A percentile compares a stretch with the other conserved stretches of the same genome.
phyloP scores from a whole-genome alignment of 2,113 vertebrate species.

The Lipotes vexillifer region DNA sequence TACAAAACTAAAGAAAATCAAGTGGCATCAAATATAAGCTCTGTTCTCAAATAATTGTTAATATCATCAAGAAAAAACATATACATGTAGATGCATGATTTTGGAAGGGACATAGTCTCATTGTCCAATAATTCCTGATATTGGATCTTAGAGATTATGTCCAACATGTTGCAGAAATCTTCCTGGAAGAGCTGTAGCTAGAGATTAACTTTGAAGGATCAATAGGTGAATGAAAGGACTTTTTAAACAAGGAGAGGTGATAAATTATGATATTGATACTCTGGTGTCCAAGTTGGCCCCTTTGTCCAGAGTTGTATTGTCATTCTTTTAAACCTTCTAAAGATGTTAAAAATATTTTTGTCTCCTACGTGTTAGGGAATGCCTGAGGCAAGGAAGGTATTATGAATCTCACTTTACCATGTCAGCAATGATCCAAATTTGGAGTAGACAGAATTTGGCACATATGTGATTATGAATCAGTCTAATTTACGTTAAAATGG shows the following conservation, averaged over 20 bases:
- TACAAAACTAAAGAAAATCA: neutral
- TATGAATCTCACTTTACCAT: neutral
- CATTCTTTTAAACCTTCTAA: neutral
- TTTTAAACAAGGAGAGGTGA: neutral
- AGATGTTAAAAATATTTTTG: neutral
- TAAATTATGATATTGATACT: neutral
- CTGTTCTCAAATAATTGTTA: neutral
- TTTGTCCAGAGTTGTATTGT: neutral
- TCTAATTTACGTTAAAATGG: neutral
- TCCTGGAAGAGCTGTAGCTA: neutral
- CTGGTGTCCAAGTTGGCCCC: accelerated
- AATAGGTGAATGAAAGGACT: neutral
- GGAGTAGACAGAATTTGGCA: neutral
- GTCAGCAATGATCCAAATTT: neutral
- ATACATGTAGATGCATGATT: neutral
- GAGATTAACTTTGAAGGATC: neutral
- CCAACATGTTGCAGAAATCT: neutral
- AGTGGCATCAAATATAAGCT: neutral
- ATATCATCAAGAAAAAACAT: neutral
- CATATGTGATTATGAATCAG: neutral
- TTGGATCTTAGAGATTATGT: neutral
- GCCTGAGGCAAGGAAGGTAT: neutral
- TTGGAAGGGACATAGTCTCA: neutral
- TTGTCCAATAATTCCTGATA: neutral
- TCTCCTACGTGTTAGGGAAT: neutral